These are phyloP conservation scores for Drosophila helvetica DNA, from an alignment of 2,888 invertebrate species.

Conservation along the genomic window DNA sequence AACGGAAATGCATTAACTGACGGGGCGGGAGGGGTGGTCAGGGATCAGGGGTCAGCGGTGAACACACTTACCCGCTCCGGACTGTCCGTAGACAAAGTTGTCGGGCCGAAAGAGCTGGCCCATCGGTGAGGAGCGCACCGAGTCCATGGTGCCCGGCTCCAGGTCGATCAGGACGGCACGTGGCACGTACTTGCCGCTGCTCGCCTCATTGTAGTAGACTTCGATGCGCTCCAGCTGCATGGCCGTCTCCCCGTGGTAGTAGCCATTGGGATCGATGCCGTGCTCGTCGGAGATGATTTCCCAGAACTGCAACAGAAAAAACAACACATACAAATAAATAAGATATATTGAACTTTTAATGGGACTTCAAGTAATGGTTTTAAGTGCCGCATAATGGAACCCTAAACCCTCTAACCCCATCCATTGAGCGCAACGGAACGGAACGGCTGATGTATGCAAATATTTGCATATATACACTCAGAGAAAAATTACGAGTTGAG, in stretches of 20 bases:
- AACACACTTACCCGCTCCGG: slow-evolving; percentile 90
- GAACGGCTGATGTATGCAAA: slow-evolving; percentile 33
- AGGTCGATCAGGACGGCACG: slow-evolving; percentile 93
- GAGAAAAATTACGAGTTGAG: too few relatives aligned
- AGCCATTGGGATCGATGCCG: slow-evolving; percentile 90
- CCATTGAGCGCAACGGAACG: neutral
- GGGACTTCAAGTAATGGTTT: slow-evolving; percentile 30
- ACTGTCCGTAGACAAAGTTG: slow-evolving; percentile 93
- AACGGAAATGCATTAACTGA: slow-evolving; percentile 58
- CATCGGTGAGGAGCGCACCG: slow-evolving; percentile 90
- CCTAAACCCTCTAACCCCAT: neutral
- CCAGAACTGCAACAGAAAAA: slow-evolving; percentile 86
- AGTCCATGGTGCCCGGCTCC: slow-evolving; percentile 96
- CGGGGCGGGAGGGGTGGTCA: neutral
- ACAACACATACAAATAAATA: neutral
- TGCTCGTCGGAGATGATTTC: slow-evolving; percentile 93
- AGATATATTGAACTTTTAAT: slow-evolving; percentile 2
- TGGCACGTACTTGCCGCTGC: slow-evolving; percentile 90
- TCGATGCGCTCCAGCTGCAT: slow-evolving; percentile 91
- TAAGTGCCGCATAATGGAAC: slow-evolving; percentile 16
- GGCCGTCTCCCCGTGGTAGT: slow-evolving; percentile 89
- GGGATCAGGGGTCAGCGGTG: neutral
- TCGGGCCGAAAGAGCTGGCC: slow-evolving; percentile 93
- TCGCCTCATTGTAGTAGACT: slow-evolving; percentile 92
- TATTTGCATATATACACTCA: slow-evolving; percentile 22